A percentile compares a stretch with the other conserved stretches of the same genome.
Conservation (phyloP, 2,888 invertebrate species). For the Diaphora mendica region DNA sequence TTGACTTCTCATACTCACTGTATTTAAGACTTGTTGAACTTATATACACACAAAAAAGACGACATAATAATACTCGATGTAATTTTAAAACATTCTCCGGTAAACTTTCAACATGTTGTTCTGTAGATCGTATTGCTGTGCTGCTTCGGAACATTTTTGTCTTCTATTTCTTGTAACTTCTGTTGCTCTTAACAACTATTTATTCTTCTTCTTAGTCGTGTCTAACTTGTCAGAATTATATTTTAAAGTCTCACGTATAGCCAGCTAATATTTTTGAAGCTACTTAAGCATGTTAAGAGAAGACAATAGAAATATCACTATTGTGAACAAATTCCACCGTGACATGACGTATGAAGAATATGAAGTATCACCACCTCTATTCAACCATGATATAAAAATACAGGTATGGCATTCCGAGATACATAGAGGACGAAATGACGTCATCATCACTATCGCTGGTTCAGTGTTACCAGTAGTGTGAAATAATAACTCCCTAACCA, state of each 20-base stretch:
- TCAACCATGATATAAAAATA: too few species aligned
- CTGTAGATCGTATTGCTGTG: not conserved
- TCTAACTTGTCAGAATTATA: too few species aligned
- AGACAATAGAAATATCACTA: not conserved
- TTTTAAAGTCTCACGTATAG: too few species aligned
- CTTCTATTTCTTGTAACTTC: not conserved
- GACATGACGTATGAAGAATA: too few species aligned
- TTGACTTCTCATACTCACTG: conserved; percentile 31
- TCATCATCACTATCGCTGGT: too few species aligned
- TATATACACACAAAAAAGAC: not conserved
- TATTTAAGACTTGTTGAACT: conserved; percentile 24
- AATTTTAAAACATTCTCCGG: too few species aligned
- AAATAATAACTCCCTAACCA: too few species aligned
- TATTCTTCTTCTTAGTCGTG: not conserved
- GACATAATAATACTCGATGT: too few species aligned
- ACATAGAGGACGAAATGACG: too few species aligned
- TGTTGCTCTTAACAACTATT: not conserved
- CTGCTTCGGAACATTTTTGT: not conserved
- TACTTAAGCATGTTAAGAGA: not conserved
- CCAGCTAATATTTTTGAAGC: not conserved
- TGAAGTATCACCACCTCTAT: too few species aligned
- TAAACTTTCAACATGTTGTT: not conserved
- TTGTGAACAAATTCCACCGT: not conserved
- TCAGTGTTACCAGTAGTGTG: too few species aligned
- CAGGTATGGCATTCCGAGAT: too few species aligned